Evolutionary conservation across 2,113 vertebrate species (phyloP), one percentile per base, ranked within the genome.

Genomic region (Casuarius casuarius): DNA sequence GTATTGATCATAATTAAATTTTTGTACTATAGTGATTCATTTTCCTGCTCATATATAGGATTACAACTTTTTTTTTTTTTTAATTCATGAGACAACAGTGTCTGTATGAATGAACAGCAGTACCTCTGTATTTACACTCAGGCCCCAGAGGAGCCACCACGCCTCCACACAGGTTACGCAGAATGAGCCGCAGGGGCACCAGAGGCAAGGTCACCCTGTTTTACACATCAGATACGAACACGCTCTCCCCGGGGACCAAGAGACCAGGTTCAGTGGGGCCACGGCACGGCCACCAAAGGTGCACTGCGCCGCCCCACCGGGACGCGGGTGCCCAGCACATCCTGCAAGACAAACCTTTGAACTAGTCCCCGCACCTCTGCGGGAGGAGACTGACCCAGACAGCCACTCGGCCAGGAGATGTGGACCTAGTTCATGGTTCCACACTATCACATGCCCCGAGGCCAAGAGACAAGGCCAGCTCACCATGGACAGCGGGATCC

Each of bases 211-310:
- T 35, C 10, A 12, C 40, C 52, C 40, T 15, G 19, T 7, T 28
- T 38, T 40, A 28, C 3, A 16, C 44, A 26, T 12, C 25, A 9
- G 67, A 18, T 8, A 5, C 2, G 11, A 33, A 13, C 31, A 7
- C 1, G 1, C 9, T 76, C 33, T 9, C 33, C 44, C 35, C 49
- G 19, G 0, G 0, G 28, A n/a, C 42, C 49, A 6, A 49, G 31
- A 58, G 56, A 1, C 11, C 35, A 49, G 68, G 20, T 8, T 22
- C 9, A 16, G 58, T 5, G 40, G 70, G 44, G 10, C 15, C 40
- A 14, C 0, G 0, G 26, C 48, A n/a, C 9, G 12, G 63, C 7
- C 71, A 28, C 52, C 1, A 0, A 40, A n/a, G 38, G 28, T 0
- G 0, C 22, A 35, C 7, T 0, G 8, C 7, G 72, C 33, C 12